phyloP scores from a whole-genome alignment of 2,888 invertebrate species.

The Drosophila hamatofila region DNA sequence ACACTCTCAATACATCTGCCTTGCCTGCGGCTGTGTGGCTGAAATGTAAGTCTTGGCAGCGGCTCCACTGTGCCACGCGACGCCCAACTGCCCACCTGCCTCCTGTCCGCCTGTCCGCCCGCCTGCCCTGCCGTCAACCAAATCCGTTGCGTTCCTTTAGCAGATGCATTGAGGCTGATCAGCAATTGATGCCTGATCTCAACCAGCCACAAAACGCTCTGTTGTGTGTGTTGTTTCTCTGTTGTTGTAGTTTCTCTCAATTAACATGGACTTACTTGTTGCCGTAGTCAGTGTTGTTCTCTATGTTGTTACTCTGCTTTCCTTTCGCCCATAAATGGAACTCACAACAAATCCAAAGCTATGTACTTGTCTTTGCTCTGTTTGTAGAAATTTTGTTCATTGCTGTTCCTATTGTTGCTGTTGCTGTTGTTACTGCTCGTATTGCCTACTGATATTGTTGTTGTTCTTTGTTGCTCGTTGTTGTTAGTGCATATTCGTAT shows the following conservation, averaged over 20 bases:
- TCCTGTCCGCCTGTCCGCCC: conserved; percentile 19
- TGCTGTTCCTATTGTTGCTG: conserved; percentile 20
- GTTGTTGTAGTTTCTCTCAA: conserved; percentile 24
- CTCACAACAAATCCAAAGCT: conserved; percentile 21
- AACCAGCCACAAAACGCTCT: conserved; percentile 5
- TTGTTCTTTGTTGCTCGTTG: conserved; percentile 43
- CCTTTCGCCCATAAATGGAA: conserved; percentile 20
- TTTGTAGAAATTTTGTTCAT: conserved; percentile 32
- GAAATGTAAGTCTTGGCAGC: conserved; percentile 83
- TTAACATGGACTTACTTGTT: conserved; percentile 14
- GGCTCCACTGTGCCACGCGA: conserved; percentile 53
- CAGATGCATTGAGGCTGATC: conserved; percentile 34
- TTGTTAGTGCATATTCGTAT: conserved; percentile 35
- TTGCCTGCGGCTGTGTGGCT: conserved; percentile 81
- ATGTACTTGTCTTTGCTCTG: conserved; percentile 25
- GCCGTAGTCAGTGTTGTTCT: conserved; percentile 7
- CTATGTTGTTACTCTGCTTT: conserved; percentile 26
- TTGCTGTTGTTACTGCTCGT: neutral
- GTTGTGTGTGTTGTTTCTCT: conserved; percentile 23
- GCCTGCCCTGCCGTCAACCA: conserved; percentile 33
- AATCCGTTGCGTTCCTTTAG: conserved; percentile 51
- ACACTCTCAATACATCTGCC: conserved; percentile 79
- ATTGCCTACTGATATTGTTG: conserved; percentile 6
- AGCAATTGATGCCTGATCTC: neutral
- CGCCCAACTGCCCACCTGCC: conserved; percentile 36